Evolutionary conservation across 1,140 invertebrate genomes (phyloP).

Genomic region (Drosophila arizonae): DNA sequence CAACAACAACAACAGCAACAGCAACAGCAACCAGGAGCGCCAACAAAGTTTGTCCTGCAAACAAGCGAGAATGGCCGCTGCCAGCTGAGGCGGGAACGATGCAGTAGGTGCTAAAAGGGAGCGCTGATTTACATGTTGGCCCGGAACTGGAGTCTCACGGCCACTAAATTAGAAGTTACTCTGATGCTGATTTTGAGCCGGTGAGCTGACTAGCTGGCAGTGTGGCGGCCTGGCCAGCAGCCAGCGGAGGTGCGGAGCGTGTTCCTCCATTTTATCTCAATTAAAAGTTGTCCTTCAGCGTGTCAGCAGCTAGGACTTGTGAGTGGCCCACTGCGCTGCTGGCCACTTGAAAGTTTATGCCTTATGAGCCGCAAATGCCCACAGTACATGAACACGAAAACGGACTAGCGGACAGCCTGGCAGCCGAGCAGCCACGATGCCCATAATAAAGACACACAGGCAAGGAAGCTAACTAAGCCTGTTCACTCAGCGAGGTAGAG

Average conservation of each 20-base stretch:
- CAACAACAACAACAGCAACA: slow-evolving; percentile 18
- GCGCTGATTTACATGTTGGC: slow-evolving; percentile 78
- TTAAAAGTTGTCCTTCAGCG: slow-evolving; percentile 80
- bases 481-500: slow-evolving; percentile 22
- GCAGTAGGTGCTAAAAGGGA: slow-evolving; percentile 64
- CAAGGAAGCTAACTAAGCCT: slow-evolving; percentile 59
- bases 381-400: slow-evolving; percentile 68
- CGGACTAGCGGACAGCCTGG: neutral
- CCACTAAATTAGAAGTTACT: slow-evolving; percentile 81
- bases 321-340: slow-evolving; percentile 44
- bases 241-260: slow-evolving; percentile 24
- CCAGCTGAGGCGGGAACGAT: slow-evolving; percentile 21
- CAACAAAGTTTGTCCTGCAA: slow-evolving; percentile 66
- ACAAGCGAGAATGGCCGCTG: slow-evolving; percentile 51
- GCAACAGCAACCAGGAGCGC: no score
- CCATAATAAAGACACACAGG: slow-evolving; percentile 70
- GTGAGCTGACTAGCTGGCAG: slow-evolving; percentile 7
- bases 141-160: slow-evolving; percentile 65
- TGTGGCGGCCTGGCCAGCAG: neutral
- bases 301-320: slow-evolving; percentile 55
- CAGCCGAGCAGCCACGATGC: slow-evolving; percentile 13
- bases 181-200: slow-evolving; percentile 72
- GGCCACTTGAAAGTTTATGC: slow-evolving; percentile 80
- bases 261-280: slow-evolving; percentile 71
- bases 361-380: slow-evolving; percentile 80